Evolutionary conservation across 2,797 vertebrate genomes (phyloP), one percentile per base, ranked within the genome.

Genomic region (Vespertilio murinus): DNA sequence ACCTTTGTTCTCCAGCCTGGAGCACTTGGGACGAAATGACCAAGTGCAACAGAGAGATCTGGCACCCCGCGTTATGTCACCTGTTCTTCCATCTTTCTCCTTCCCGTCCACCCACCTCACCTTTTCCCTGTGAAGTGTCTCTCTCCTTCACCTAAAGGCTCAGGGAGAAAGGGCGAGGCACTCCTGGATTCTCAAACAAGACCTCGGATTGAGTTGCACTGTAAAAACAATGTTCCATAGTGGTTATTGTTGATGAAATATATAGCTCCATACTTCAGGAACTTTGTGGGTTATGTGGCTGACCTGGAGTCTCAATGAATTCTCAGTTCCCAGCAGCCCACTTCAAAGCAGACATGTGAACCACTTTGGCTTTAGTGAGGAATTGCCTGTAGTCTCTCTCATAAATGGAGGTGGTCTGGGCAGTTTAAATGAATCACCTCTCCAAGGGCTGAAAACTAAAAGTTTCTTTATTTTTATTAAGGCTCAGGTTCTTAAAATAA

Each of bases 401-500:
- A 12, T 74, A 91, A 87, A 81, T 52, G 25, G 33, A 95, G 49
- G 74, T 84, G n/a, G 42, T 67, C 67, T 71, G 38, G 8, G 28
- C 67, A 75, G 30, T 80, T 77, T 52, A 83, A 95, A 91, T 54
- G 90, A 35, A 89, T 70, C n/a, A 42, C 49, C 49, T 89, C 33
- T 83, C 40, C 17, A 84, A 70, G 56, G 42, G 8, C 35, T 38
- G 61, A 69, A 77, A 70, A 45, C 28, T 88, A 35, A 70, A 78
- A 47, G 84, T 69, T 73, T 23, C 38, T 87, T 87, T 92, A 79
- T 84, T 82, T 89, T 87, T 14, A 69, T 77, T 28, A 94, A 93
- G 69, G 22, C 22, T 96, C 13, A n/a, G 69, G 6, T 94, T 90
- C 85, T 84, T 92, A 56, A 88, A 94, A 89, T 90, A 95, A 88